Conservation (phyloP, 2,888 invertebrate species). For the Cheiracanthium punctorium region DNA sequence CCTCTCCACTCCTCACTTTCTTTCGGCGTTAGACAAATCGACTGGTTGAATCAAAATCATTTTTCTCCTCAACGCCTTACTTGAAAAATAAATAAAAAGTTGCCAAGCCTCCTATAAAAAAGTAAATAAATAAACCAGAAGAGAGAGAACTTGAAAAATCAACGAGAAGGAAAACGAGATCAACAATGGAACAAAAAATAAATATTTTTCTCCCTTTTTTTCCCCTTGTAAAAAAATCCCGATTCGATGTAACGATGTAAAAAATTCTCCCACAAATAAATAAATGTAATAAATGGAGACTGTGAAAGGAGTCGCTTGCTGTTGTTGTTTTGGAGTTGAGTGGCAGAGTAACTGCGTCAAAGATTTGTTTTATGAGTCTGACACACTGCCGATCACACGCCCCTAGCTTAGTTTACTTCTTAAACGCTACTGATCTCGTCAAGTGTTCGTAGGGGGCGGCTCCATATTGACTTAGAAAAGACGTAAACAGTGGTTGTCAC, state of each 20-base stretch:
- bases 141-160: conserved; percentile 42
- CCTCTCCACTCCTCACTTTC: background rate
- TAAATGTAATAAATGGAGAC: conserved; percentile 68
- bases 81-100: conserved; percentile 43
- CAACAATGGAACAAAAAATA: conserved; percentile 36
- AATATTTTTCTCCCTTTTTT: conserved; percentile 1
- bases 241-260: conserved; percentile 21
- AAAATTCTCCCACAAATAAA: conserved; percentile 58
- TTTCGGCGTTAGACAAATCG: conserved; percentile 45
- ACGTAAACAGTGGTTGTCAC: too few species aligned
- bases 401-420: conserved; percentile 58
- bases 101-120: conserved; percentile 26
- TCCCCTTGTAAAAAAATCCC: conserved; percentile 17
- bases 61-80: conserved; percentile 46
- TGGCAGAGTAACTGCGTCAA: conserved; percentile 67
- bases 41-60: conserved; percentile 53
- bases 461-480: background rate
- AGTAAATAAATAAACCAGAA: conserved; percentile 22
- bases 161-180: conserved; percentile 50
- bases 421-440: conserved; percentile 40
- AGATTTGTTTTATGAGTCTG: conserved; percentile 69
- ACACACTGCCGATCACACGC: conserved; percentile 51
- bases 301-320: conserved; percentile 36
- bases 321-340: conserved; percentile 66
- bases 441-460: background rate